Evolutionary conservation across 1,140 invertebrate species (phyloP).

Genomic region (Diabrotica virgifera): DNA sequence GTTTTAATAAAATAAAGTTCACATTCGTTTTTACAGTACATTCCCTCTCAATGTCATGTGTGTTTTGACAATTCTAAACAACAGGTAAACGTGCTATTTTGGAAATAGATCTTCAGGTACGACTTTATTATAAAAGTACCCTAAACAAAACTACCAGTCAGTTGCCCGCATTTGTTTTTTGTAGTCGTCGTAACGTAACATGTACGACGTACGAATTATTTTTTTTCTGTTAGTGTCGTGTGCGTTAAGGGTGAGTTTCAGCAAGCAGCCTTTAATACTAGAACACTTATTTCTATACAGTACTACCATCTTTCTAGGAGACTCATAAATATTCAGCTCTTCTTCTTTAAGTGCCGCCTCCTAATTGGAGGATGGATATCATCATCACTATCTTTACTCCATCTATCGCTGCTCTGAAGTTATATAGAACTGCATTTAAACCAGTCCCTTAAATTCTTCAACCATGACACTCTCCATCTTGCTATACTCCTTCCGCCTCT

Average conservation of each 20-base stretch:
- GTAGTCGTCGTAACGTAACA: constrained; percentile 1
- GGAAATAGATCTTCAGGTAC: neutral
- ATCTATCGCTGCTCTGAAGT: too few species aligned
- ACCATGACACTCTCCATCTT: too few species aligned
- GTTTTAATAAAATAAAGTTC: neutral
- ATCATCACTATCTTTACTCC: too few species aligned
- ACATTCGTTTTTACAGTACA: neutral
- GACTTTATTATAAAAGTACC: neutral
- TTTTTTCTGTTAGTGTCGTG: neutral
- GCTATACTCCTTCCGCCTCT: too few species aligned
- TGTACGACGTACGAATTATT: neutral
- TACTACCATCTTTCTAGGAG: too few species aligned
- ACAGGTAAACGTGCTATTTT: neutral
- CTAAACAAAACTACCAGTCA: neutral
- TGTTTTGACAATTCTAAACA: neutral
- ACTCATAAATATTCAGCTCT: too few species aligned
- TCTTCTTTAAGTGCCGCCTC: too few species aligned
- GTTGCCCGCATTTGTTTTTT: neutral
- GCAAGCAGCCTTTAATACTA: too few species aligned
- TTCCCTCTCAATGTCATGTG: neutral
- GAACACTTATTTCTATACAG: too few species aligned
- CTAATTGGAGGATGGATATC: too few species aligned
- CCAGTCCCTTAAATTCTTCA: too few species aligned
- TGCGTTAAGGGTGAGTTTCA: constrained; percentile 1
- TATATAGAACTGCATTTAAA: too few species aligned